phyloP scores from a whole-genome alignment of 1,140 invertebrate species.

The Chelonus insularis region DNA sequence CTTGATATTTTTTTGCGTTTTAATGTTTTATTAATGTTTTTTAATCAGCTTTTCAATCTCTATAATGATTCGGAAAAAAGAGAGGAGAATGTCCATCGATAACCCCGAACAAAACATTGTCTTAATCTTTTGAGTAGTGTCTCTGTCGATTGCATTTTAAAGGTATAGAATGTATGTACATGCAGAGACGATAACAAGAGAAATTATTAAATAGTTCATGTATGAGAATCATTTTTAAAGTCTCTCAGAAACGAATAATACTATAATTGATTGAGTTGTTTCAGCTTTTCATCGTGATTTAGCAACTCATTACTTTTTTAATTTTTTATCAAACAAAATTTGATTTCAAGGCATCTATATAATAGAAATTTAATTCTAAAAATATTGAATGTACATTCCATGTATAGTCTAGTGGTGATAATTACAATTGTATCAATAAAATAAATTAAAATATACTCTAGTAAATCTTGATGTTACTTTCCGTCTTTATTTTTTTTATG shows the following conservation, averaged over 20 bases:
- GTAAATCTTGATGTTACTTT: background rate
- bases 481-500: background rate
- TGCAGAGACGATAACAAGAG: slow-evolving; percentile 4
- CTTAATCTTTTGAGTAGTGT: background rate
- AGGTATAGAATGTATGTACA: background rate
- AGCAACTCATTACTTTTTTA: too few species aligned
- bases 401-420: too few species aligned
- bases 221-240: background rate
- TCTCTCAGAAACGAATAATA: too few species aligned
- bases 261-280: too few species aligned
- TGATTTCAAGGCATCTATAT: too few species aligned
- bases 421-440: too few species aligned
- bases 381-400: too few species aligned
- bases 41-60: too few species aligned
- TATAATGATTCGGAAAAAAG: background rate
- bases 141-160: background rate
- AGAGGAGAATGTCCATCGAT: slow-evolving; percentile 1
- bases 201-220: slow-evolving; percentile 1
- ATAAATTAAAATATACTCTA: too few species aligned
- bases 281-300: too few species aligned
- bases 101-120: background rate
- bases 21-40: slow-evolving; percentile 5
- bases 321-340: too few species aligned
- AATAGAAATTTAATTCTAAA: too few species aligned
- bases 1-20: background rate